Evolutionary conservation across 2,888 invertebrate genomes (phyloP).

Genomic region (Melitaea athalia): DNA sequence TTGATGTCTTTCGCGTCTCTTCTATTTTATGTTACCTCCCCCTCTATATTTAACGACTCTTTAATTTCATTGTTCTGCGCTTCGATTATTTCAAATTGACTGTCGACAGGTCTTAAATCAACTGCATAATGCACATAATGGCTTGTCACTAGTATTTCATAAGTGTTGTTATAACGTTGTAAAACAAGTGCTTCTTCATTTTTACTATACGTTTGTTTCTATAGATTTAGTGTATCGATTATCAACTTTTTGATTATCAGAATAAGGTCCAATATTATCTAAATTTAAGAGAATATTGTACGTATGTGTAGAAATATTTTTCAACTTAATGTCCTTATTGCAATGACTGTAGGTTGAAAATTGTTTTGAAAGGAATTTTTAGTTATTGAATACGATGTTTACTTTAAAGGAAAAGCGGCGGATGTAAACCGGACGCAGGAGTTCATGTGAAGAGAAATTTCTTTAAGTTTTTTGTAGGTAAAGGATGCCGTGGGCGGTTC

Average conservation of each 20-base stretch:
- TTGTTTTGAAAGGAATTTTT: slow-evolving; percentile 37
- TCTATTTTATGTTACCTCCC: slow-evolving; percentile 71
- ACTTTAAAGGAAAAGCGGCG: slow-evolving; percentile 72
- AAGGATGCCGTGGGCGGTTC: slow-evolving; percentile 67
- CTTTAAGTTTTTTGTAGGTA: slow-evolving; percentile 63
- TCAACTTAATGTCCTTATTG: slow-evolving; percentile 36
- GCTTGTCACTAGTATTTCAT: slow-evolving; percentile 1
- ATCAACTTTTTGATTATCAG: slow-evolving; percentile 27
- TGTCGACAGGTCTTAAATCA: slow-evolving; percentile 6
- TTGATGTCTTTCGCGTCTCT: slow-evolving; percentile 63
- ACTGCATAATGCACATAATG: slow-evolving; percentile 16
- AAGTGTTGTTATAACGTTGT: slow-evolving; percentile 10
- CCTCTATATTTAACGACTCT: slow-evolving; percentile 49
- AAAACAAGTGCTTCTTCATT: slow-evolving; percentile 11
- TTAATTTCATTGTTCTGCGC: slow-evolving; percentile 33
- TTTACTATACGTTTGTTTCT: slow-evolving; percentile 12
- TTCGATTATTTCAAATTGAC: slow-evolving; percentile 3
- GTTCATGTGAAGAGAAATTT: slow-evolving; percentile 73
- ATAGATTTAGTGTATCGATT: slow-evolving; percentile 22
- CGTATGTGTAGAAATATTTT: slow-evolving; percentile 1
- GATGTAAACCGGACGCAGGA: slow-evolving; percentile 75
- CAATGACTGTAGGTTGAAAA: slow-evolving; percentile 48
- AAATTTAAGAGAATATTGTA: slow-evolving; percentile 3
- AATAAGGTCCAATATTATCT: slow-evolving; percentile 43
- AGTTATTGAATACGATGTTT: slow-evolving; percentile 40